A percentile compares a stretch with the other conserved stretches of the same genome.
Evolutionary conservation across 2,113 vertebrate genomes (phyloP).

Genomic region (Nicator chloris): DNA sequence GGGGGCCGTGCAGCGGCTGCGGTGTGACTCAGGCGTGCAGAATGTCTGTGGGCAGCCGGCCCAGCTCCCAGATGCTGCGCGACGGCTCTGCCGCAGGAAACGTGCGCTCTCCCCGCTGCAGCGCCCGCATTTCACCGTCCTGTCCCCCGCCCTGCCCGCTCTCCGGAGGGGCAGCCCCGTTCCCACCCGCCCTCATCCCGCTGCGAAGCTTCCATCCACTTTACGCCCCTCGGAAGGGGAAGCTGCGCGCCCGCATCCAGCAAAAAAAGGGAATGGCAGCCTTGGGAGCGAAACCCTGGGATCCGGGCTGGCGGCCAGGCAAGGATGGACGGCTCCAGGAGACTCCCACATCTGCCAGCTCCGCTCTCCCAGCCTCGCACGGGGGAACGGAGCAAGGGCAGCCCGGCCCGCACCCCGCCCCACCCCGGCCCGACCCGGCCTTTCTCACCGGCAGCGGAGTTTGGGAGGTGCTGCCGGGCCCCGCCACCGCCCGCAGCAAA

Average conservation of each 20-base stretch:
- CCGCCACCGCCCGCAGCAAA: not conserved
- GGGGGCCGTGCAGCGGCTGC: not conserved
- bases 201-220: not conserved
- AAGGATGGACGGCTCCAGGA: not conserved
- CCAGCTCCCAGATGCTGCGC: conserved; percentile 51
- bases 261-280: not conserved
- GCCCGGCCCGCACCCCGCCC: not conserved
- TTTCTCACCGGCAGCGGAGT: not conserved
- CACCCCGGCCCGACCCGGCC: not conserved
- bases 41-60: conserved; percentile 62
- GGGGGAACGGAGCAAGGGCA: not conserved
- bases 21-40: conserved; percentile 50
- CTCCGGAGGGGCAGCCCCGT: fast-evolving
- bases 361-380: not conserved
- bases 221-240: not conserved
- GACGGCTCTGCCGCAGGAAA: not conserved
- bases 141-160: not conserved
- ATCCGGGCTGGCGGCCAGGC: not conserved
- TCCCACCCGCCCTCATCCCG: not conserved
- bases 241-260: not conserved
- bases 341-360: not conserved
- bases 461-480: not conserved
- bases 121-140: fast-evolving
- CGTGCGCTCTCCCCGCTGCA: not conserved
- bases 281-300: not conserved